Evolutionary conservation across 1,140 invertebrate species (phyloP), one percentile per base, ranked within the genome.

Genomic region (Drosophila murphyi): DNA sequence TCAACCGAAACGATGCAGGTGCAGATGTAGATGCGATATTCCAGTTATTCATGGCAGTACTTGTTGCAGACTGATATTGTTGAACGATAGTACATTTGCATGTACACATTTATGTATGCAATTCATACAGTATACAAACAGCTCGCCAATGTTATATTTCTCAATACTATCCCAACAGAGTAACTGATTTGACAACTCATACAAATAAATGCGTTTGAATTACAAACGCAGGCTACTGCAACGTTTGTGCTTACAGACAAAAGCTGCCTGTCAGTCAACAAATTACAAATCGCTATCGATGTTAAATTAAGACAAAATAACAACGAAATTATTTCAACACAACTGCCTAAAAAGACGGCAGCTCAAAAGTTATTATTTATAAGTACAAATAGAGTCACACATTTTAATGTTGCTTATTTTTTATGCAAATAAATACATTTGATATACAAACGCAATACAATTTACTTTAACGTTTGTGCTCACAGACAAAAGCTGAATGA

Each of bases 1-100:
- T 54, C 68, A 56, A 55, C 29, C 55, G 61, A 6, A 67, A 64
- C 69, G 35, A n/a, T 37, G 31, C 73, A 72, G 60, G 12, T 64
- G 68, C 45, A 54, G 20, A 6, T 20, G 31, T 20, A 28, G 12
- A 20, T 5, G 6, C 8, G 12, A 7, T 2, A 12, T 8, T 41
- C 28, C 12, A 34, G 0, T 10, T 8, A 12, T n/a, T 31, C 29
- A 59, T 51, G 12, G 5, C 35, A 31, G 34, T 29, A 35, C 29
- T 2, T 32, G 35, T 31, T 29, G 7, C 32, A 50, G 3, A 20
- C 12, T 20, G 20, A 20, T 20, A 43, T 43, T 41, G 3, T n/a
- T n/a, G 37, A 39, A 7, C 37, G 8, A 8, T 8, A 3, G 0
- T 7, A 43, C 39, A 34, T 3, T 4, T 34, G 10, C 10, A 43